These are phyloP conservation scores for Simalia tracyae DNA, from an alignment of 2,797 vertebrate species.

Conservation along the genomic window DNA sequence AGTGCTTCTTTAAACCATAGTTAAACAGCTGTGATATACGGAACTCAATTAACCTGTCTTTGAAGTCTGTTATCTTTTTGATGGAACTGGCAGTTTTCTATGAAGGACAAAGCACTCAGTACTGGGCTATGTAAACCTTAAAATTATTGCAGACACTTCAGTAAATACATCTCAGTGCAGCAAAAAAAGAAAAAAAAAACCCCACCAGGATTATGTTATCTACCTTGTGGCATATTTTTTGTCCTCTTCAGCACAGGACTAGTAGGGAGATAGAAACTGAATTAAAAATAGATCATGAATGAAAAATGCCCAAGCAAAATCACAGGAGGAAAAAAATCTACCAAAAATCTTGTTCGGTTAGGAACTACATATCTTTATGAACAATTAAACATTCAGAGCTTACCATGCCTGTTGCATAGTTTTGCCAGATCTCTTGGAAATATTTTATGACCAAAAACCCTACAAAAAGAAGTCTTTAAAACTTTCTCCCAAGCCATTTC, in stretches of 20 bases:
- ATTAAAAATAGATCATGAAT: background rate
- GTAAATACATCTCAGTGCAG: background rate
- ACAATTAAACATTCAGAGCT: background rate
- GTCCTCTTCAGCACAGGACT: background rate
- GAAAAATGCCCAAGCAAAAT: background rate
- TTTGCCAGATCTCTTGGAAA: background rate
- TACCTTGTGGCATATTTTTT: background rate
- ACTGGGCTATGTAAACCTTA: background rate
- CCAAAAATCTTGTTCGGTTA: background rate
- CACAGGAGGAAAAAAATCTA: background rate
- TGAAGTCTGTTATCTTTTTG: background rate
- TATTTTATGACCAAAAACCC: background rate
- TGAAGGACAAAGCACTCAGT: background rate
- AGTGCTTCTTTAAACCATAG: background rate
- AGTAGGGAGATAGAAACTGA: background rate
- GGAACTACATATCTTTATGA: background rate
- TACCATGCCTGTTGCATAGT: background rate
- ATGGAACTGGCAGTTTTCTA: background rate
- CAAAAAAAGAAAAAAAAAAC: background rate
- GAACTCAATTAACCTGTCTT: constrained; percentile 15
- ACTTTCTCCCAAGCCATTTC: background rate
- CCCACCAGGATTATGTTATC: background rate
- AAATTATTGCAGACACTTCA: background rate
- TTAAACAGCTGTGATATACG: background rate
- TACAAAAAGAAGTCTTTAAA: background rate